These are phyloP conservation scores for Daktulosphaira vitifoliae DNA, from an alignment of 1,140 invertebrate genomes.

Conservation along the genomic window DNA sequence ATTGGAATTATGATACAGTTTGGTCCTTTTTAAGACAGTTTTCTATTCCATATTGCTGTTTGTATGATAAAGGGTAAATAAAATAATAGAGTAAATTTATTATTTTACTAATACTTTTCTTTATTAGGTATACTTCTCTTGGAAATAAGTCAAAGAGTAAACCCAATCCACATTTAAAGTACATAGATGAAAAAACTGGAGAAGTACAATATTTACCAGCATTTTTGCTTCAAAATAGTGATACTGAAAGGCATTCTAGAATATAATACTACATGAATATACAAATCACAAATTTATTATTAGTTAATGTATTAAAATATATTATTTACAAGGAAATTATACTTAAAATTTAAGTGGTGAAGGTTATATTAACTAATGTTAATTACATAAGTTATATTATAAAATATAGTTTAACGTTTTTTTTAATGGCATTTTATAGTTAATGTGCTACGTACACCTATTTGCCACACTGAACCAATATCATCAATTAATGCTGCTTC, in stretches of 20 bases:
- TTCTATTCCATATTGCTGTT: slow-evolving; percentile 73
- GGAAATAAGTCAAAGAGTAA: slow-evolving; percentile 67
- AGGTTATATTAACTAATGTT: too few species aligned
- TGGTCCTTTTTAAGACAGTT: slow-evolving; percentile 76
- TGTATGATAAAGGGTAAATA: slow-evolving; percentile 74
- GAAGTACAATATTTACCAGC: slow-evolving; percentile 64
- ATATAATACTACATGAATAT: neutral
- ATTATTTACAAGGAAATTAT: too few species aligned
- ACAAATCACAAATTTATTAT: too few species aligned
- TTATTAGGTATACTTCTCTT: slow-evolving; percentile 70
- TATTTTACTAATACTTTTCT: neutral
- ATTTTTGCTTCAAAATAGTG: slow-evolving; percentile 59
- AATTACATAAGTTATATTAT: too few species aligned
- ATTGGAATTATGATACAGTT: slow-evolving; percentile 82
- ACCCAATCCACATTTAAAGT: slow-evolving; percentile 64
- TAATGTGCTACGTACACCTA: slow-evolving; percentile 58
- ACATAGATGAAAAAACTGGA: slow-evolving; percentile 45
- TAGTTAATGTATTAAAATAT: too few species aligned
- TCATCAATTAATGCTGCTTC: slow-evolving; percentile 65
- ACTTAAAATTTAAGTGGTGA: too few species aligned
- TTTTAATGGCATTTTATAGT: slow-evolving; percentile 65
- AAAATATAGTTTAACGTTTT: slow-evolving; percentile 10
- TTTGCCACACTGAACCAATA: slow-evolving; percentile 62
- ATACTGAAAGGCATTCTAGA: slow-evolving; percentile 18
- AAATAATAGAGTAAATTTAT: neutral